Base-by-base conservation (phyloP, 2,113 vertebrate genomes). In the Caretta caretta region DNA sequence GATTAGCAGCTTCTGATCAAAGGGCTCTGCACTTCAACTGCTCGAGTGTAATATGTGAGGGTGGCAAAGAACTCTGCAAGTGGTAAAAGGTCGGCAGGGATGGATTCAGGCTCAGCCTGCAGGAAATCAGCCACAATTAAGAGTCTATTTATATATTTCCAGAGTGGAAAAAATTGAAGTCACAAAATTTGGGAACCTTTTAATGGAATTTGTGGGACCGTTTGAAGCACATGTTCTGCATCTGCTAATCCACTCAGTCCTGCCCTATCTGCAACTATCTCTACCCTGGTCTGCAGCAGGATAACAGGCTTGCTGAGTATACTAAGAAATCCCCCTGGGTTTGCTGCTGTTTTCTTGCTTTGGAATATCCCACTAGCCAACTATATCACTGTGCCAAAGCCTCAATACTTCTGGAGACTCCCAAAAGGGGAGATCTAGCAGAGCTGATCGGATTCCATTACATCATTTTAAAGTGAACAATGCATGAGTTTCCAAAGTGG, bases 31-130 rank as follows among this genome's bases (percentile, higher is more conserved):
- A 50, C 50, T 91, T 50, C 72, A 69, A 16, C 54, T 0, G 0
- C 53, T 86, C 0, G 1, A 82, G 59, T 14, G 17, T 2, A 1
- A 51, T 0, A 0, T 85, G 65, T 0, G 1, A 82, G n/a, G 69
- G 48, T 80, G 57, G 88, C 49, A 46, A 54, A 10, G 27, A 42
- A 35, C 31, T n/a, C 79, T 80, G 80, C 35, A 38, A 24, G 80
- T n/a, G 80, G 20, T 22, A 56, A 80, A 80, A 95, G 82, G 88
- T 79, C 88, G 0, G 0, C 5, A 5, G 80, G 38, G 17, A 69
- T n/a, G 62, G 5, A 1, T 85, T 0, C 22, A 25, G 0, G 53
- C 78, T 89, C 35, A 72, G 82, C 79, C 72, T 90, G 46, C 62
- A 53, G 51, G 8, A 46, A 46, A 80, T 87, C 88, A 78, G 31